A percentile compares a stretch with the other conserved stretches of the same genome.
phyloP scores from a whole-genome alignment of 2,113 vertebrate genomes.

The Micronycteris hirsuta region DNA sequence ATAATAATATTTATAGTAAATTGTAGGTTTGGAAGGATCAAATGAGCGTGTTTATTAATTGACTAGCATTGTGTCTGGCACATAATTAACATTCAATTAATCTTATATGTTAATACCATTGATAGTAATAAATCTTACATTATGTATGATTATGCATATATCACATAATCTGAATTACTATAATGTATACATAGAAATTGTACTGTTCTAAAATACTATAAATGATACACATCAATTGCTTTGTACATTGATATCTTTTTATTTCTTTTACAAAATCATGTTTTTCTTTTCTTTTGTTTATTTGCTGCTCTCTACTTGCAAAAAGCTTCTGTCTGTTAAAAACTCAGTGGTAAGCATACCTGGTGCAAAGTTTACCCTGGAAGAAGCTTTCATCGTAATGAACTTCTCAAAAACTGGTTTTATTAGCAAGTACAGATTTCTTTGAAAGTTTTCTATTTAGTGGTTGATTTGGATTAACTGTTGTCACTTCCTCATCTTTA shows the following conservation, averaged over 20 bases:
- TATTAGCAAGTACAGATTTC: neutral
- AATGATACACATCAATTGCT: neutral
- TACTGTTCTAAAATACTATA: neutral
- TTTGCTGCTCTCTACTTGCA: neutral
- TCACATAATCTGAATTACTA: neutral
- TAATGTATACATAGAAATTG: neutral
- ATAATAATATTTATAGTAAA: neutral
- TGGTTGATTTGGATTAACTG: neutral
- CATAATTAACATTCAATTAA: neutral
- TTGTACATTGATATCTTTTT: neutral
- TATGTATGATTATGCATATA: neutral
- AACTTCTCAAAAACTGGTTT: neutral
- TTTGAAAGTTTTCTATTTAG: neutral
- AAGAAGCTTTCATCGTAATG: neutral
- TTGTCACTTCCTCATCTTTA: neutral
- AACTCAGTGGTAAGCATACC: neutral
- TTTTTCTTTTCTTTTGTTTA: neutral
- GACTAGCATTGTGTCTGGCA: neutral
- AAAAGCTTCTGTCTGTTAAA: constrained; percentile 1
- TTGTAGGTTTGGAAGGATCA: neutral
- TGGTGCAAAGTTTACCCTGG: neutral
- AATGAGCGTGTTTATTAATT: neutral
- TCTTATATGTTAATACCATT: neutral
- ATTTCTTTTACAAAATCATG: neutral
- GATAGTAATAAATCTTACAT: neutral